Base-by-base conservation (phyloP, 2,113 vertebrate species). In the Osmerus eperlanus region DNA sequence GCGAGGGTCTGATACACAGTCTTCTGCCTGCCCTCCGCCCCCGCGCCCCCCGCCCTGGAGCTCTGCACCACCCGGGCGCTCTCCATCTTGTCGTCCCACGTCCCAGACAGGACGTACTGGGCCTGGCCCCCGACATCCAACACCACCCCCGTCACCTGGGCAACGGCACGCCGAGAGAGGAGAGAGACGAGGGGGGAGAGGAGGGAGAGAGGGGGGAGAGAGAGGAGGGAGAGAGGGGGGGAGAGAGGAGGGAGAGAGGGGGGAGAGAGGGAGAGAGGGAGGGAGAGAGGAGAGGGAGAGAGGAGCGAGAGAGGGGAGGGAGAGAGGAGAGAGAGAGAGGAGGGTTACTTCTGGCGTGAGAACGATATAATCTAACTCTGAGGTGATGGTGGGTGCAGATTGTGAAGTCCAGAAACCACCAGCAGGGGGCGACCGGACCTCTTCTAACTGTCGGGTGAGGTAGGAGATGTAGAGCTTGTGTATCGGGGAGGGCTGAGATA, bases 11-110 rank as follows among this genome's bases (percentile, higher is more conserved):
- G 96, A 88, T 99, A 99, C 65, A 99, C 94, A 0, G 94, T 99
- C 88, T 97, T 99, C 83, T 97, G 96, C 76, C 96, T 98, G 76
- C 96, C 97, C 51, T 99, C 97, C 0, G 79, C 86, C 81, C 92
- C 90, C 64, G 89, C 92, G 82, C 92, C 91, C 55, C 94, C 91
- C 55, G 94, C 93, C 0, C 94, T 86, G 87, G 93, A 95, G 88
- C 97, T 98, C n/a, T 99, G 96, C 51, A 97, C 19, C 0, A 99
- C 92, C 88, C 96, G 98, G 71, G 96, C 90, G 52, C 93, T 97
- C 77, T 99, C 97, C 82, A 99, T 97, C 90, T 95, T 97, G 58
- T 99, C 96, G 0, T 98, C 96, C 97, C 97, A 99, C 0, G 97
- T 98, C 73, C 97, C 97, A 0, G 97, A 98, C 81, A 99, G 94